A percentile compares a stretch with the other conserved stretches of the same genome.
Conservation (phyloP, 2,113 vertebrate species). For the Leuciscus idus region DNA sequence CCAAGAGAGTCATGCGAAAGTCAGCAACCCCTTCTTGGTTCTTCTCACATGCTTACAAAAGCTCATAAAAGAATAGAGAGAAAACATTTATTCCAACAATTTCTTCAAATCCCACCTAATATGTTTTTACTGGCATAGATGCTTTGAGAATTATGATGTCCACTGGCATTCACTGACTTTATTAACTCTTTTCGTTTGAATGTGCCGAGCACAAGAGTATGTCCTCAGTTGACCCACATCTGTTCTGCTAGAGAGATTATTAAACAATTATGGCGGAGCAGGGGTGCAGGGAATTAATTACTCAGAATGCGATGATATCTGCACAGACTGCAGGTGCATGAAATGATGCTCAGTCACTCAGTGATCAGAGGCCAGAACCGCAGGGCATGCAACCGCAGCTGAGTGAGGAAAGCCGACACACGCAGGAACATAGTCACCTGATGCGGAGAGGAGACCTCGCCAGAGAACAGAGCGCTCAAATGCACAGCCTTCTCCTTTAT, state of each 20-base stretch:
- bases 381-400: constrained; percentile 40
- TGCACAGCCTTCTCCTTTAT: constrained; percentile 95
- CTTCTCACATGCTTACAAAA: constrained; percentile 29
- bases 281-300: background rate
- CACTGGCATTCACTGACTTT: constrained; percentile 25
- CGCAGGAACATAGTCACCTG: constrained; percentile 83
- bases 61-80: constrained; percentile 42
- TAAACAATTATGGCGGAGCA: background rate
- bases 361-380: background rate
- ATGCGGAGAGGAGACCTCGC: constrained; percentile 71
- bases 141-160: constrained; percentile 27
- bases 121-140: constrained; percentile 40
- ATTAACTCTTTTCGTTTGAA: constrained; percentile 10
- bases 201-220: background rate
- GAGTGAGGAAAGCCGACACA: background rate
- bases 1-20: constrained; percentile 24
- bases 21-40: constrained; percentile 18
- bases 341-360: constrained; percentile 13
- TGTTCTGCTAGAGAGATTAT: constrained; percentile 28
- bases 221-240: constrained; percentile 22
- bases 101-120: constrained; percentile 34
- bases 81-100: constrained; percentile 42
- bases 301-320: constrained; percentile 28
- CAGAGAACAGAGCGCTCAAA: constrained; percentile 86
- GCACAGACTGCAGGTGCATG: constrained; percentile 32